Percentiles rank a stretch among this genome's conserved stretches.
Conservation (phyloP, 2,888 invertebrate genomes). For the Chaetoderma sp. region DNA sequence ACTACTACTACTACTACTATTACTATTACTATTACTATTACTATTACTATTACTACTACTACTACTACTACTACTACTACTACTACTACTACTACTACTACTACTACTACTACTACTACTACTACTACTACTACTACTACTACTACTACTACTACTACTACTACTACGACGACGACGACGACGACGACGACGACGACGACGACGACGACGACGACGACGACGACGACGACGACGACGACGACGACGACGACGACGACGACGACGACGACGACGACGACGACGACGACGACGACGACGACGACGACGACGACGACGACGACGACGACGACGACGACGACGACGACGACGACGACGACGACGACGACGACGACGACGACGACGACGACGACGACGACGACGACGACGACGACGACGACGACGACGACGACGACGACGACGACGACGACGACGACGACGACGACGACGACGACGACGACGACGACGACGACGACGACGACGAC, state of each 20-base stretch:
- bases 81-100: too few relatives aligned
- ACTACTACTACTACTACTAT: too few relatives aligned
- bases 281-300: constrained; percentile 5
- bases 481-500: constrained; percentile 8
- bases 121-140: neutral
- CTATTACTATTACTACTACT: too few relatives aligned
- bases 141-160: too few relatives aligned
- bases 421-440: constrained; percentile 5
- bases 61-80: too few relatives aligned
- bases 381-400: constrained; percentile 24
- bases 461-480: constrained; percentile 8
- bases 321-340: constrained; percentile 16
- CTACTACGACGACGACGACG: too few relatives aligned
- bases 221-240: neutral
- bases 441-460: constrained; percentile 8
- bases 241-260: neutral
- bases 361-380: constrained; percentile 17
- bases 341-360: constrained; percentile 21
- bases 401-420: constrained; percentile 24
- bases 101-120: too few relatives aligned
- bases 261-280: neutral
- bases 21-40: too few relatives aligned
- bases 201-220: neutral
- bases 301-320: constrained; percentile 11
- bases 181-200: too few relatives aligned